Evolutionary conservation across 2,888 invertebrate genomes (phyloP), one percentile per base, ranked within the genome.

Genomic region (Petrolisthes manimaculis): DNA sequence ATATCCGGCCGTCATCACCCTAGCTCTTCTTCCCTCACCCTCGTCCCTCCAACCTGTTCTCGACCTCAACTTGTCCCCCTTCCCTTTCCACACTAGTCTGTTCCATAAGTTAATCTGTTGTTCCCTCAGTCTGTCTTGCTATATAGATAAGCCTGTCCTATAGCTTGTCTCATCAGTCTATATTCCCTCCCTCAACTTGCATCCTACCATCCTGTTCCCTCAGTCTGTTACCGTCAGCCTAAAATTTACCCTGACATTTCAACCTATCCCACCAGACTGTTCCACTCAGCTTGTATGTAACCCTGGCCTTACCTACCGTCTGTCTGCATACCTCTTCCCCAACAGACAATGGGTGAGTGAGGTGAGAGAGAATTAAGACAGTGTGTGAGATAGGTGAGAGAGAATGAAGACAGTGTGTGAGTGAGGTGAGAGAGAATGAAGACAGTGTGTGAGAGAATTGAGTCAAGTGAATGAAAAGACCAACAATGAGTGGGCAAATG

Each of bases 291-390:
- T 37, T 37, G 37, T 37, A 37, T 37, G 37, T 37, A 37, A 37
- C 37, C 37, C 37, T 37, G 37, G 37, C 37, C 0, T 37, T 37
- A 37, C 37, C 37, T 2, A 37, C 37, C 37, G 37, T 37, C 37
- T 37, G 37, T 37, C 37, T 37, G 37, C 37, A 37, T 67, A 37
- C 81, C 81, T 37, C 67, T 81, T 81, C 67, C 67, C 81, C 81
- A 81, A 81, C 81, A 67, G 53, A 54, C 78, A 24, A 55, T 81
- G 81, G 18, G 37, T 81, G 53, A 81, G 53, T 37, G 37, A 24
- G 37, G 75, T 18, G 75, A 21, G 21, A 21, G 75, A 75, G 75
- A 21, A 75, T 12, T 2, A 75, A 12, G 14, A 1, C 18, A 1
- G 9, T n/a, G 75, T 9, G 75, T n/a, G 37, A 37, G 14, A 3